Conservation (phyloP, 1,140 invertebrate genomes). For the Trigoniulus corallinus region DNA sequence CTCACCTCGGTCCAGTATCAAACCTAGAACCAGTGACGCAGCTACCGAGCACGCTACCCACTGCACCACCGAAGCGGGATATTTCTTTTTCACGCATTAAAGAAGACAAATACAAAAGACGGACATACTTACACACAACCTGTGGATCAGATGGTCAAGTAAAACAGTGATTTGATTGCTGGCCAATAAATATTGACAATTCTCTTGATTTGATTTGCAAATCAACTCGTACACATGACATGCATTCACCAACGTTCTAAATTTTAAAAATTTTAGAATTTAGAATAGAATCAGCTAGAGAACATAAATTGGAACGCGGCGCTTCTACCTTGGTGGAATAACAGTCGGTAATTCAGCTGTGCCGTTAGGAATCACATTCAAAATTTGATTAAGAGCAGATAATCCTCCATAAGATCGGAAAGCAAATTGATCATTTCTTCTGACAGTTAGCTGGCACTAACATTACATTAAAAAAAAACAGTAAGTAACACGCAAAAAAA, state of each 20-base stretch:
- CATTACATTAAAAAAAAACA: neutral
- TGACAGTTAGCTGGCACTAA: slow-evolving; percentile 17
- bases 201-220: slow-evolving; percentile 33
- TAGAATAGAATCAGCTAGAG: too few species aligned
- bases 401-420: slow-evolving; percentile 38
- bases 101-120: too few species aligned
- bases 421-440: slow-evolving; percentile 30
- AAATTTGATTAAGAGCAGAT: slow-evolving; percentile 27
- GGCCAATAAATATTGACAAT: slow-evolving; percentile 44
- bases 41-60: too few species aligned
- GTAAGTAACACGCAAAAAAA: neutral
- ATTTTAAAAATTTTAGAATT: too few species aligned
- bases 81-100: too few species aligned
- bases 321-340: slow-evolving; percentile 25
- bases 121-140: slow-evolving; percentile 49
- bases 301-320: too few species aligned
- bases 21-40: too few species aligned
- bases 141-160: slow-evolving; percentile 46
- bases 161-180: slow-evolving; percentile 48
- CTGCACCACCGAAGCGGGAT: too few species aligned
- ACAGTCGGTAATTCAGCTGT: slow-evolving; percentile 17
- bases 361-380: slow-evolving; percentile 18
- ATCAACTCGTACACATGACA: slow-evolving; percentile 40
- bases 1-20: too few species aligned
- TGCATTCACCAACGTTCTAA: slow-evolving; percentile 40